These are phyloP conservation scores for Podarcis muralis DNA, from an alignment of 2,113 vertebrate genomes.

Conservation along the genomic window DNA sequence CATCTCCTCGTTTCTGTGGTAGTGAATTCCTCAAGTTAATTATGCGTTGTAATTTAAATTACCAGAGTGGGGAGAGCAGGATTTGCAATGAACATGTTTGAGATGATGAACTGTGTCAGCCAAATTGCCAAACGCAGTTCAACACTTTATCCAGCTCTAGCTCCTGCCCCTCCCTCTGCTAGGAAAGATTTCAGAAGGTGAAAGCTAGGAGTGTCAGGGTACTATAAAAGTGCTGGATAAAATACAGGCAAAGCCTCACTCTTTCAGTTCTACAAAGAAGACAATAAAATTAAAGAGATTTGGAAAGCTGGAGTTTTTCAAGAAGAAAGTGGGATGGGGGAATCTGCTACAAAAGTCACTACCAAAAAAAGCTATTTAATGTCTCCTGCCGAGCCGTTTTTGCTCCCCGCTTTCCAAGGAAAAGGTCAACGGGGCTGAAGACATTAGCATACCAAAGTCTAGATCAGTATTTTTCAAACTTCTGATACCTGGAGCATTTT, in stretches of 20 bases:
- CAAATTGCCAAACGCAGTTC: constrained; percentile 36
- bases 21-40: not conserved
- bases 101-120: constrained; percentile 36
- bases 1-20: not conserved
- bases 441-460: not conserved
- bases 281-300: constrained; percentile 52
- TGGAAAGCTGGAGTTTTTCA: constrained; percentile 19
- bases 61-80: constrained; percentile 19
- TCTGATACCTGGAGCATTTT: not conserved
- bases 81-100: constrained; percentile 50
- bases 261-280: constrained; percentile 48
- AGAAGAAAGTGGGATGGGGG: constrained; percentile 5
- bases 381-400: constrained; percentile 17
- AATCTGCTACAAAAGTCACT: constrained; percentile 47
- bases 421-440: constrained; percentile 42
- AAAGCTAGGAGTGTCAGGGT: constrained; percentile 43
- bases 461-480: not conserved
- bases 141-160: not conserved
- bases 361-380: constrained; percentile 42
- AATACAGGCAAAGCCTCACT: constrained; percentile 14
- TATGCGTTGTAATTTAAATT: constrained; percentile 35
- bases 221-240: constrained; percentile 41
- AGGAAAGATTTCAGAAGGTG: constrained; percentile 49
- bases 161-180: constrained; percentile 38
- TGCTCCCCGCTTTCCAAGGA: constrained; percentile 22